Percentiles rank a stretch among this genome's conserved stretches.
Conservation (phyloP, 1,140 invertebrate genomes). For the Drosophila paulistorum region DNA sequence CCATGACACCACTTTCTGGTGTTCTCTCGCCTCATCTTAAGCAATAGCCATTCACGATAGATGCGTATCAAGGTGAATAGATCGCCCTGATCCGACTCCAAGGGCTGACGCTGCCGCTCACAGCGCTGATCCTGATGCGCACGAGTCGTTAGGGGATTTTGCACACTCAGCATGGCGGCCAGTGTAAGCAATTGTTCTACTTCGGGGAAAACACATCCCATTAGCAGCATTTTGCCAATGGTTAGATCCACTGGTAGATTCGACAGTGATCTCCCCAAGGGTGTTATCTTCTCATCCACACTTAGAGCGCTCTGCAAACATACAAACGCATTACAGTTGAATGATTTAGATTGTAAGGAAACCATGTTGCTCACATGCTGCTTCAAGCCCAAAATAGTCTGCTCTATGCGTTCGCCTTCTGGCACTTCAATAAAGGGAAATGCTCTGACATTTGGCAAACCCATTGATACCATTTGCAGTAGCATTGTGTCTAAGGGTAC, state of each 20-base stretch:
- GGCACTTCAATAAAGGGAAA: conserved; percentile 99
- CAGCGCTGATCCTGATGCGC: conserved; percentile 94
- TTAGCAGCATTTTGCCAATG: conserved; percentile 98
- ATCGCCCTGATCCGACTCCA: conserved; percentile 90
- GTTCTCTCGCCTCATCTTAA: conserved; percentile 85
- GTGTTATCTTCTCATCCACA: conserved; percentile 93
- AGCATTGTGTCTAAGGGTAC: conserved; percentile 96
- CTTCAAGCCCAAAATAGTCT: conserved; percentile 93
- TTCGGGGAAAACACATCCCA: conserved; percentile 94
- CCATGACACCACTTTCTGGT: conserved; percentile 92
- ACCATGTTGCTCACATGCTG: conserved; percentile 88
- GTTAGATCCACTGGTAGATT: conserved; percentile 96
- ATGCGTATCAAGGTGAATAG: conserved; percentile 95
- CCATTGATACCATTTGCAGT: conserved; percentile 97
- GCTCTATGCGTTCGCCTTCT: conserved; percentile 91
- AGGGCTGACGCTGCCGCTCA: conserved; percentile 83
- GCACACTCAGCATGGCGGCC: conserved; percentile 95
- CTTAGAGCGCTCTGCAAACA: conserved; percentile 87
- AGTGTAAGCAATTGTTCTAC: conserved; percentile 96
- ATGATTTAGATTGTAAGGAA: neutral
- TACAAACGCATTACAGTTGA: neutral
- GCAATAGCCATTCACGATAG: conserved; percentile 94
- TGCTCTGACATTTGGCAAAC: conserved; percentile 93
- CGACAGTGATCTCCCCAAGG: conserved; percentile 93
- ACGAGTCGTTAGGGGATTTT: conserved; percentile 95